Evolutionary conservation across 2,888 invertebrate genomes (phyloP).

Genomic region (Belgica antarctica): DNA sequence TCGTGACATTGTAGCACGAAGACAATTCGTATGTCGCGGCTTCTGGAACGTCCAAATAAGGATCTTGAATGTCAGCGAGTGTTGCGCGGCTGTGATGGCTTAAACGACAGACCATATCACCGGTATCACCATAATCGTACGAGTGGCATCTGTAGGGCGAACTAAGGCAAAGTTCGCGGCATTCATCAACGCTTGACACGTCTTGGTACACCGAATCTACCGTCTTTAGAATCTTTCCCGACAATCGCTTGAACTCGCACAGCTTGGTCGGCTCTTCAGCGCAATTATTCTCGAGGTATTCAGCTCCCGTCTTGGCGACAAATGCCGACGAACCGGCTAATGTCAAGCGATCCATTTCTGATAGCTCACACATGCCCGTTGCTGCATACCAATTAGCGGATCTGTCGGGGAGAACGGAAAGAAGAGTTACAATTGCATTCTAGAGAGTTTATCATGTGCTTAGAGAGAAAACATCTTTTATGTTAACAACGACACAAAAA

Average conservation of each 20-base stretch:
- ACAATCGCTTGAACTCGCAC: conserved; percentile 88
- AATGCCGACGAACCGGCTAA: conserved; percentile 78
- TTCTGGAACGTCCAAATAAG: conserved; percentile 86
- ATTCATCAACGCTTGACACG: conserved; percentile 81
- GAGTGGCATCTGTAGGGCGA: conserved; percentile 89
- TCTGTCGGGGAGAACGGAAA: conserved; percentile 57
- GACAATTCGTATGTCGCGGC: conserved; percentile 88
- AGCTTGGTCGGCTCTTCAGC: conserved; percentile 91
- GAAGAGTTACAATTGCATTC: background rate
- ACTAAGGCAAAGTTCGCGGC: conserved; percentile 82
- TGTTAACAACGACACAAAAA: conserved; percentile 5
- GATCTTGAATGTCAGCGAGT: conserved; percentile 84
- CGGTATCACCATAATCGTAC: conserved; percentile 90
- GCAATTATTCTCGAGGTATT: conserved; percentile 90
- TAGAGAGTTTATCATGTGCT: background rate
- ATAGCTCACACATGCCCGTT: conserved; percentile 81
- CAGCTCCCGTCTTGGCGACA: conserved; percentile 65
- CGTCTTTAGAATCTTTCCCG: conserved; percentile 85
- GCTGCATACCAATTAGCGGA: conserved; percentile 87
- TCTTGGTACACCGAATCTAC: conserved; percentile 92
- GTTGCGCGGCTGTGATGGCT: conserved; percentile 89
- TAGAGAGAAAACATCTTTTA: conserved; percentile 2
- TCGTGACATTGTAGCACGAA: conserved; percentile 91
- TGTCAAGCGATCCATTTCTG: conserved; percentile 88
- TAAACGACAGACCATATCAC: conserved; percentile 87